Evolutionary conservation across 2,797 vertebrate genomes (phyloP).

Genomic region (Pipistrellus pipistrellus): DNA sequence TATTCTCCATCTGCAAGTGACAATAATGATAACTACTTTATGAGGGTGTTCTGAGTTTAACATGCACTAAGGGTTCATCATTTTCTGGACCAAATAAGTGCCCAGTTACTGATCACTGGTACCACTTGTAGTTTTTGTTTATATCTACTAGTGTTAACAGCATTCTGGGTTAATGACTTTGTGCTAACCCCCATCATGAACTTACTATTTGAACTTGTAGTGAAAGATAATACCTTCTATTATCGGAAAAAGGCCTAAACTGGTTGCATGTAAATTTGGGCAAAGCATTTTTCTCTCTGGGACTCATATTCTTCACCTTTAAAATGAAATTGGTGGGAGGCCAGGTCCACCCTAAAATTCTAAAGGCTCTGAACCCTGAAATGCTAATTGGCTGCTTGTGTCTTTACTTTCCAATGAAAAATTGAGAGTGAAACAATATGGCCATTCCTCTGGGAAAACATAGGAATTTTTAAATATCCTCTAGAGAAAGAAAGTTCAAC

Average conservation of each 20-base stretch:
- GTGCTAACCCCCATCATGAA: not conserved
- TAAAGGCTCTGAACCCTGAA: constrained; percentile 34
- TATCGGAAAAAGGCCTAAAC: not conserved
- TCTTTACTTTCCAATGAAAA: constrained; percentile 62
- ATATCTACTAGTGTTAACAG: not conserved
- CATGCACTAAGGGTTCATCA: not conserved
- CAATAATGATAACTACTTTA: not conserved
- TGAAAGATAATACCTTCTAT: not conserved
- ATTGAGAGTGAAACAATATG: constrained; percentile 67
- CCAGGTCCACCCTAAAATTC: constrained; percentile 48
- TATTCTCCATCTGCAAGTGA: not conserved
- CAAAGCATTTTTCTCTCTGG: not conserved
- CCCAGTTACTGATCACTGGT: not conserved
- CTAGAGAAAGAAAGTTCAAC: constrained; percentile 70
- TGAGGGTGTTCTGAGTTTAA: not conserved
- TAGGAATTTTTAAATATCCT: constrained; percentile 61
- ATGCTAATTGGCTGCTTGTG: constrained; percentile 63
- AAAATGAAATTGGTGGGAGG: constrained; percentile 44
- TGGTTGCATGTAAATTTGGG: constrained; percentile 5
- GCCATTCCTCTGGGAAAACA: constrained; percentile 66
- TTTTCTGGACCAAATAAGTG: not conserved
- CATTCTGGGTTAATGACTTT: not conserved
- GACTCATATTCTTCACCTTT: constrained; percentile 56
- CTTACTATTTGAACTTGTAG: not conserved
- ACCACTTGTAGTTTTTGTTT: not conserved